Evolutionary conservation across 1,140 invertebrate species (phyloP), one percentile per base, ranked within the genome.

Genomic region (Drosophila navojoa): DNA sequence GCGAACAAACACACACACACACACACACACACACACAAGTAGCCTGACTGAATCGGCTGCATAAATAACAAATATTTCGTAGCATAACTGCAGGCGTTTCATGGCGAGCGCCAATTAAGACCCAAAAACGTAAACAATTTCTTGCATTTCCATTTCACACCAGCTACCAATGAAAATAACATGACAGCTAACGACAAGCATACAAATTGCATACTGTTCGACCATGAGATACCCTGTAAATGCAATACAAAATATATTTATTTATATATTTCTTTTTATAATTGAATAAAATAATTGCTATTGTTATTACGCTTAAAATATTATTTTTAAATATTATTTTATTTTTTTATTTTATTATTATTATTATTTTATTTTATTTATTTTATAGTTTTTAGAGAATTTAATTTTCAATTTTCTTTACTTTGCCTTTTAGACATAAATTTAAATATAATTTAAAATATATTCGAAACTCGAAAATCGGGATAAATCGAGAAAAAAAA

Each of bases 101-200:
- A 22, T 59, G 82, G 79, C 72, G 76, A 50, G 74, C 69, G 62
- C 82, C 82, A 86, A 86, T 86, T 86, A 86, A 86, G 81, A 15
- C 63, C 64, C 9, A 71, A 81, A 66, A 81, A 82, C 75, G 82
- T 74, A 80, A 82, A 82, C 84, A 73, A 86, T 87, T 86, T 72
- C 52, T 53, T 75, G 67, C 79, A 86, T 86, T 86, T 86, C 66
- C 76, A 81, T 69, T 76, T 74, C 71, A 81, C 76, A 62, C 78
- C 40, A 60, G 71, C 69, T 69, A 61, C 71, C 53, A 71, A 42
- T 59, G 25, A 75, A 70, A 71, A 71, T 57, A 75, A 64, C 52
- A 64, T 38, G 44, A 54, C 64, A 49, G 55, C 29, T 19, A 54
- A 42, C 32, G 44, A 42, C 25, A 57, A 40, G 25, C 42, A 15